Percentiles rank a stretch among this genome's conserved stretches.
Conservation (phyloP, 1,140 invertebrate species). For the Asobara japonica region DNA sequence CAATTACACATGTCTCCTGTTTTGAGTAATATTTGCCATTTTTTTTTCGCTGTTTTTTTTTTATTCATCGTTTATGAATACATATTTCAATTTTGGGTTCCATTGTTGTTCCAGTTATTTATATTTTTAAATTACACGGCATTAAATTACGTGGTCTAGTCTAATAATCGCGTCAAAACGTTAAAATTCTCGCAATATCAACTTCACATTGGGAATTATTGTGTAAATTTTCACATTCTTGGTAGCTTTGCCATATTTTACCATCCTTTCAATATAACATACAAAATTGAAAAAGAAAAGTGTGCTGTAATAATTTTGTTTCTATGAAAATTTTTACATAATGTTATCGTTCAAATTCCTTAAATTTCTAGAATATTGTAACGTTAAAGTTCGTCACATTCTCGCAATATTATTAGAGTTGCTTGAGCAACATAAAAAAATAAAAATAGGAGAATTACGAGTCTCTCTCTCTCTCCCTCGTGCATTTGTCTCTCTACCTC, state of each 20-base stretch:
- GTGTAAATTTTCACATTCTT: neutral
- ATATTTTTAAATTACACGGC: slow-evolving; percentile 57
- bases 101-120: slow-evolving; percentile 28
- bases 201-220: slow-evolving; percentile 6
- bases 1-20: slow-evolving; percentile 39
- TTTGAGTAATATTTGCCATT: slow-evolving; percentile 33
- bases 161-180: slow-evolving; percentile 55
- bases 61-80: slow-evolving; percentile 45
- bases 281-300: neutral
- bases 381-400: neutral
- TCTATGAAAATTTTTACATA: neutral
- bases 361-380: slow-evolving; percentile 19
- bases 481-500: slow-evolving; percentile 9
- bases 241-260: neutral
- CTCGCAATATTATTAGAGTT: slow-evolving; percentile 7
- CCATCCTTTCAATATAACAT: neutral
- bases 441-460: slow-evolving; percentile 25
- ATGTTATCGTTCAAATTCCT: neutral
- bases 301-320: neutral
- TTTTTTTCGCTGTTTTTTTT: slow-evolving; percentile 29
- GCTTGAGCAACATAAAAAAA: slow-evolving; percentile 24
- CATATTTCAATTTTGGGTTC: slow-evolving; percentile 50
- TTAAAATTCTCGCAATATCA: slow-evolving; percentile 39
- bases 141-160: slow-evolving; percentile 59
- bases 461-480: neutral